Evolutionary conservation across 2,113 vertebrate genomes (phyloP).

Genomic region (Gnathonemus longibarbis): DNA sequence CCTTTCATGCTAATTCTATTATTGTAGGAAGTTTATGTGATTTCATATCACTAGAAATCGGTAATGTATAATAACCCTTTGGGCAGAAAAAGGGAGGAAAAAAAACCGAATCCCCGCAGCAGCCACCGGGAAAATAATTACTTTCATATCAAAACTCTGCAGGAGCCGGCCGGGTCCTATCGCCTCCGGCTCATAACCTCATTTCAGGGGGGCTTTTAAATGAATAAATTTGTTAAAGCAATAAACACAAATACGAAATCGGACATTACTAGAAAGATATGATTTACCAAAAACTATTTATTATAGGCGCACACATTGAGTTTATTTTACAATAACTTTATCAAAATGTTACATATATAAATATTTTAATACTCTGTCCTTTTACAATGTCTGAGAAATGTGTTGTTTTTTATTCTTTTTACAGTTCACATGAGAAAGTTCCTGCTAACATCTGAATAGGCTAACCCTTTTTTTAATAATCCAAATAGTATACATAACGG

Average conservation of each 20-base stretch:
- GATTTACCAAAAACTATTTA: constrained; percentile 32
- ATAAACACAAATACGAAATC: constrained; percentile 85
- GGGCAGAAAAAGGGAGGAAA: constrained; percentile 75
- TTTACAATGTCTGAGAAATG: constrained; percentile 88
- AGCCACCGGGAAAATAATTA: constrained; percentile 93
- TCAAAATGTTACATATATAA: constrained; percentile 82
- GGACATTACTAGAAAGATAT: constrained; percentile 51
- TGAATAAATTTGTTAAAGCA: constrained; percentile 93
- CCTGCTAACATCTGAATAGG: constrained; percentile 48
- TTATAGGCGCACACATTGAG: constrained; percentile 33
- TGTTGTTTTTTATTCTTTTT: constrained; percentile 58
- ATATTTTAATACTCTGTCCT: constrained; percentile 79
- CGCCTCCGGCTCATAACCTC: constrained; percentile 78
- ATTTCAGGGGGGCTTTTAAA: constrained; percentile 56
- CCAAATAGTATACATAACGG: constrained; percentile 36
- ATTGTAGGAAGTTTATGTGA: constrained; percentile 99
- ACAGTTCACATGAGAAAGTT: constrained; percentile 57
- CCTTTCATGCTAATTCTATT: constrained; percentile 99
- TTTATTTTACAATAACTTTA: constrained; percentile 70
- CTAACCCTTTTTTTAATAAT: constrained; percentile 40
- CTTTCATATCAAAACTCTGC: constrained; percentile 98
- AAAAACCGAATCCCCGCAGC: constrained; percentile 93
- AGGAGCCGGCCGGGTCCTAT: constrained; percentile 84
- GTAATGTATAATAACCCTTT: constrained; percentile 99
- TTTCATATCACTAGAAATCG: constrained; percentile 99